Evolutionary conservation across 2,113 vertebrate genomes (phyloP), one percentile per base, ranked within the genome.

Genomic region (Channa argus): DNA sequence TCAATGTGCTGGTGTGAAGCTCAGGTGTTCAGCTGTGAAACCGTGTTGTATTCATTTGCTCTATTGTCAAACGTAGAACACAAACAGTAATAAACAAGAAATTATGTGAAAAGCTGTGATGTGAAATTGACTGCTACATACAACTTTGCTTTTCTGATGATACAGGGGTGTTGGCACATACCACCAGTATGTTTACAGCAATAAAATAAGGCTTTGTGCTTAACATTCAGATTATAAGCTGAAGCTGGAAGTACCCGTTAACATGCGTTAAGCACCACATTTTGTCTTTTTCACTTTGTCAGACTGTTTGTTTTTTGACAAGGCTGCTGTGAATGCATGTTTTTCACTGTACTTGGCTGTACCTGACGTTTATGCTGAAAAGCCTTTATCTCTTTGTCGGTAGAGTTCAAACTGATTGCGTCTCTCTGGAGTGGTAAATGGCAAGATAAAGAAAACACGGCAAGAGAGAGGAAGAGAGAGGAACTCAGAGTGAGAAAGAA

Each of bases 341-440:
- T 50, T 49, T 33, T 60, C 37, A 46, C 37, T 4, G 8, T 61
- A 41, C 52, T 58, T 39, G 37, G 10, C 53, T 46, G 68, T 41
- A 64, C 33, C 65, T 79, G 80, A 67, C 64, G 59, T 71, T 82
- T 68, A 61, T 10, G 53, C 38, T 63, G 67, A 84, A 5, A 63
- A 8, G 47, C 69, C 64, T 84, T 78, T 62, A 73, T 84, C 54
- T 79, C 50, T 46, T 67, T 41, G 47, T 77, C 69, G 82, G 66
- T 14, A 37, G 2, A n/a, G 68, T 39, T 74, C 70, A 58, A 50
- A 59, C 64, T 38, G 56, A 79, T 87, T 82, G 86, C 58, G 79
- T 87, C 54, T 65, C 49, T 59, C 43, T 0, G 1, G 38, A n/a
- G 59, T 12, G 63, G n/a, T 77, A 53, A 80, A 55, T 61, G 44